These are phyloP conservation scores for Amphiprion ocellaris DNA, from an alignment of 2,113 vertebrate genomes.

Conservation along the genomic window DNA sequence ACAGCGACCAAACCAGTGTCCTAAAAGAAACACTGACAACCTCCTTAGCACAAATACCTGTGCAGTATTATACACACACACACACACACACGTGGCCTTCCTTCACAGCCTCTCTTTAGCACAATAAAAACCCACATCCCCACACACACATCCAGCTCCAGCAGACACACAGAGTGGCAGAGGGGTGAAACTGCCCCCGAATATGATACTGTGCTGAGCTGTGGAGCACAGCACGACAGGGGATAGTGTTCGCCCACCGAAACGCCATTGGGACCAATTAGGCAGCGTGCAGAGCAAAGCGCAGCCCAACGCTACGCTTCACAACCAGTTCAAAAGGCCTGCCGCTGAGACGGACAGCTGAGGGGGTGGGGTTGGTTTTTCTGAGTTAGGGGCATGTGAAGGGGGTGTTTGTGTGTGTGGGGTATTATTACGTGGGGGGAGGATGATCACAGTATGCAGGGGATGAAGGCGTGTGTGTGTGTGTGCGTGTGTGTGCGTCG, in stretches of 20 bases:
- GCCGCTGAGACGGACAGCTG: conserved; percentile 66
- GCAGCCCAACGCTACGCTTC: conserved; percentile 47
- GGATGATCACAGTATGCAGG: conserved; percentile 57
- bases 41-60: conserved; percentile 20
- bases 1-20: conserved; percentile 8
- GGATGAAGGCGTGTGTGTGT: conserved; percentile 29
- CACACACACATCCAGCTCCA: conserved; percentile 11
- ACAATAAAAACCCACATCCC: conserved; percentile 39
- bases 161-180: conserved; percentile 25
- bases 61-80: conserved; percentile 1
- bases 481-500: neutral
- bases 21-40: neutral
- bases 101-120: conserved; percentile 24
- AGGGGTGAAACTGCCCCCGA: conserved; percentile 49
- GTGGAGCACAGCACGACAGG: conserved; percentile 54
- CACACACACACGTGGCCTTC: conserved; percentile 9
- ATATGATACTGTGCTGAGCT: conserved; percentile 45
- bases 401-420: conserved; percentile 40
- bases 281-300: conserved; percentile 61
- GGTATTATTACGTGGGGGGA: conserved; percentile 52
- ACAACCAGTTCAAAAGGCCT: conserved; percentile 72
- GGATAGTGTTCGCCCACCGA: conserved; percentile 56
- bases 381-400: conserved; percentile 31
- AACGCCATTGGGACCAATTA: conserved; percentile 82
- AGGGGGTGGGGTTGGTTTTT: conserved; percentile 59